phyloP scores from a whole-genome alignment of 2,797 vertebrate genomes.

The Synanceia verrucosa region DNA sequence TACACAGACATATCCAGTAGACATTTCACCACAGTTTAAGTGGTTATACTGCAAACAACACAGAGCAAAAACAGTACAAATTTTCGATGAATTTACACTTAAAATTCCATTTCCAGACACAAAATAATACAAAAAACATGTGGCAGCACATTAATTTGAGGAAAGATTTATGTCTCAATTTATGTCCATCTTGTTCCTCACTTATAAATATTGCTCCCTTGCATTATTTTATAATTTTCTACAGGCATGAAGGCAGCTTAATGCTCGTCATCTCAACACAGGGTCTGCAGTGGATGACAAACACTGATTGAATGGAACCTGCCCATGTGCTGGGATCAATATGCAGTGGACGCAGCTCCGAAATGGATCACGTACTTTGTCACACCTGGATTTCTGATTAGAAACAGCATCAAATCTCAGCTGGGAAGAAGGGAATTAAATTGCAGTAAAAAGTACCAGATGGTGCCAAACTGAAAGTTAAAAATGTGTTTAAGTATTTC shows the following conservation, averaged over 20 bases:
- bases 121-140: background rate
- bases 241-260: background rate
- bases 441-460: background rate
- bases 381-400: slow-evolving; percentile 3
- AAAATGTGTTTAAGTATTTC: background rate
- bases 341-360: background rate
- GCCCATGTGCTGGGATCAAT: background rate
- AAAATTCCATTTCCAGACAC: background rate
- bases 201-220: background rate
- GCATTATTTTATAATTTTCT: slow-evolving; percentile 8
- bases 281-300: background rate
- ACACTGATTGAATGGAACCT: background rate
- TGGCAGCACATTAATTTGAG: background rate
- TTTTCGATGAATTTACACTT: background rate
- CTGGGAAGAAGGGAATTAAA: background rate
- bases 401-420: background rate
- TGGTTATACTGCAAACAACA: background rate
- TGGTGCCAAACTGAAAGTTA: background rate
- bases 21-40: background rate
- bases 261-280: background rate
- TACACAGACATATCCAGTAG: background rate
- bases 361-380: background rate
- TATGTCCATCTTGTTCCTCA: background rate
- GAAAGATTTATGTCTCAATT: background rate
- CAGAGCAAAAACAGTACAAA: background rate